phyloP scores from a whole-genome alignment of 2,113 vertebrate genomes.

The Hemichromis elongatus region DNA sequence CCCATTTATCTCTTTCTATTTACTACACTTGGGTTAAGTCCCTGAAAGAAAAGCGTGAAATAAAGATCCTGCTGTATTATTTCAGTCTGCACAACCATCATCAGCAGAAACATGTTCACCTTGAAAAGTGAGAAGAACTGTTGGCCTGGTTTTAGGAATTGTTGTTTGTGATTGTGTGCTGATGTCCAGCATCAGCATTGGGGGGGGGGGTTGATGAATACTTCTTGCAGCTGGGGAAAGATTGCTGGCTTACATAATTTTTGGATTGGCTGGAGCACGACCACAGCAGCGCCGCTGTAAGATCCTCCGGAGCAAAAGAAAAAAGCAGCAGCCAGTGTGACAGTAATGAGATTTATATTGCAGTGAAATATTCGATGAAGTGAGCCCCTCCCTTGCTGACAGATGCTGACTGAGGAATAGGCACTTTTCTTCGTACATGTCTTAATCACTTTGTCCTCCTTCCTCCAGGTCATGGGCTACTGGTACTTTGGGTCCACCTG shows the following conservation, averaged over 20 bases:
- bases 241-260: background rate
- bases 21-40: background rate
- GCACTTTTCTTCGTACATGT: background rate
- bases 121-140: background rate
- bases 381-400: background rate
- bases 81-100: background rate
- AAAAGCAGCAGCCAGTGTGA: background rate
- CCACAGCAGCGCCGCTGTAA: background rate
- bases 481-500: slow-evolving; percentile 82
- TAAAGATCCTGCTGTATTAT: background rate
- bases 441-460: background rate
- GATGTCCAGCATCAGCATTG: no score
- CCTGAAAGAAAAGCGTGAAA: background rate
- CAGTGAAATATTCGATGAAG: background rate
- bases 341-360: background rate
- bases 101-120: background rate
- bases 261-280: background rate
- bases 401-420: background rate
- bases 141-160: background rate
- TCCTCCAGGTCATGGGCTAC: slow-evolving; percentile 75
- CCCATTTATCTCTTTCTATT: background rate
- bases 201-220: background rate
- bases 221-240: background rate
- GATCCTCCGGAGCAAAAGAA: background rate
- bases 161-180: background rate